Evolutionary conservation across 2,888 invertebrate species (phyloP).

Genomic region (Drosophila rellima): DNA sequence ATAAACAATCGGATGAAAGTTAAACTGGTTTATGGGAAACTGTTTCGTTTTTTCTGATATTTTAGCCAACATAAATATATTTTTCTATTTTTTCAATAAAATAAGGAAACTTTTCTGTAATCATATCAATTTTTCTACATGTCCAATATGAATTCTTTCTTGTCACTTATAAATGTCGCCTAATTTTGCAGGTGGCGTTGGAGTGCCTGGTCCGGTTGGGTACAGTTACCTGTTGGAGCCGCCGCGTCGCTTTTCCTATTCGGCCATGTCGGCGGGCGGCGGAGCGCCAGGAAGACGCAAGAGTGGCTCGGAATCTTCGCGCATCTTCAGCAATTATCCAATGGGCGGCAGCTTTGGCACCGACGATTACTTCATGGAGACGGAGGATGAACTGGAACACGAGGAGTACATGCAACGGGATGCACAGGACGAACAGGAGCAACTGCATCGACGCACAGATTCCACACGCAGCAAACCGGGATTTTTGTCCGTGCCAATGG

Average conservation of each 20-base stretch:
- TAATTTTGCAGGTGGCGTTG: slow-evolving; percentile 85
- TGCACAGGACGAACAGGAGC: slow-evolving; percentile 65
- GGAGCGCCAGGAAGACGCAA: slow-evolving; percentile 86
- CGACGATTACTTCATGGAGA: slow-evolving; percentile 86
- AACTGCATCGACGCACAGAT: slow-evolving; percentile 79
- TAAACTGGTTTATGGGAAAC: no score
- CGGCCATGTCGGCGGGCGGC: slow-evolving; percentile 77
- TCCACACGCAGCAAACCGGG: slow-evolving; percentile 84
- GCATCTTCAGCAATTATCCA: slow-evolving; percentile 85
- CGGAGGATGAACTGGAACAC: slow-evolving; percentile 86
- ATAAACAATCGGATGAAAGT: no score
- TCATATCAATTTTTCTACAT: no score
- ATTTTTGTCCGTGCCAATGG: slow-evolving; percentile 85
- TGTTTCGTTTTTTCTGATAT: no score
- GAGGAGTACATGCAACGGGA: slow-evolving; percentile 86
- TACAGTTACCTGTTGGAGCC: slow-evolving; percentile 91
- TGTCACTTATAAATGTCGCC: background rate
- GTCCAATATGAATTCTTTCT: background rate
- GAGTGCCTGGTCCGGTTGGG: slow-evolving; percentile 88
- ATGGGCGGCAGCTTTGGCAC: slow-evolving; percentile 86
- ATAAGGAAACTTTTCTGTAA: no score
- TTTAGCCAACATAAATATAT: no score
- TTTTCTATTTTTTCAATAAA: no score
- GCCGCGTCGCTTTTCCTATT: slow-evolving; percentile 88
- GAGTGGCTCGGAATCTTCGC: slow-evolving; percentile 88